Evolutionary conservation across 2,888 invertebrate genomes (phyloP).

Genomic region (Dolichopus griseipennis): DNA sequence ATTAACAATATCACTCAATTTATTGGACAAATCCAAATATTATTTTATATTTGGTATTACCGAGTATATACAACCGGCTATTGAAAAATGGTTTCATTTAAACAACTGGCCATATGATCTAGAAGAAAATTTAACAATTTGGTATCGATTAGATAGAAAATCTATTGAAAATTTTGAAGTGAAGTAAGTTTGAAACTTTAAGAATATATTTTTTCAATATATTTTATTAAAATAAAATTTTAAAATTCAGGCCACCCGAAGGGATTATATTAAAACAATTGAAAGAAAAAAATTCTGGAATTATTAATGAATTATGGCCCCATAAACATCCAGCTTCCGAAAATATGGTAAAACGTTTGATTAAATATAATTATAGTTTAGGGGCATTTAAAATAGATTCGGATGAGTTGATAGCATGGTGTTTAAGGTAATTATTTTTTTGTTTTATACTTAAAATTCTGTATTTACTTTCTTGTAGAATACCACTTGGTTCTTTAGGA

Average conservation of each 20-base stretch:
- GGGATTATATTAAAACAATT: conserved; percentile 16
- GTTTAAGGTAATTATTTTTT: conserved; percentile 20
- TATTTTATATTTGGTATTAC: not conserved
- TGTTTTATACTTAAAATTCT: not conserved
- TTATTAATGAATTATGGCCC: conserved; percentile 32
- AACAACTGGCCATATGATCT: not conserved
- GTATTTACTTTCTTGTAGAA: conserved; percentile 19
- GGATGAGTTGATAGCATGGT: conserved; percentile 25
- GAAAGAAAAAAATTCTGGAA: conserved; percentile 23
- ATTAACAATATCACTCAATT: not conserved
- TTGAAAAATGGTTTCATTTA: not conserved
- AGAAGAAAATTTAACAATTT: not conserved
- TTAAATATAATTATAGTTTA: conserved; percentile 22
- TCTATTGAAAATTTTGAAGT: not conserved
- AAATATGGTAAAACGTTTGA: conserved; percentile 21
- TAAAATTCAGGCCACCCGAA: conserved; percentile 10
- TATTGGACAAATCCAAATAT: not conserved
- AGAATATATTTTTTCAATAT: not conserved
- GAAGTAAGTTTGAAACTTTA: not conserved
- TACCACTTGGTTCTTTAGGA: conserved; percentile 32
- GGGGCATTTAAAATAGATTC: conserved; percentile 21
- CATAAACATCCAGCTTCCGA: conserved; percentile 26
- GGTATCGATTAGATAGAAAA: not conserved
- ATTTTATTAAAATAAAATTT: not conserved
- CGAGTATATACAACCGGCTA: not conserved